Evolutionary conservation across 2,888 invertebrate species (phyloP).

Genomic region (Notodonta ziczac): DNA sequence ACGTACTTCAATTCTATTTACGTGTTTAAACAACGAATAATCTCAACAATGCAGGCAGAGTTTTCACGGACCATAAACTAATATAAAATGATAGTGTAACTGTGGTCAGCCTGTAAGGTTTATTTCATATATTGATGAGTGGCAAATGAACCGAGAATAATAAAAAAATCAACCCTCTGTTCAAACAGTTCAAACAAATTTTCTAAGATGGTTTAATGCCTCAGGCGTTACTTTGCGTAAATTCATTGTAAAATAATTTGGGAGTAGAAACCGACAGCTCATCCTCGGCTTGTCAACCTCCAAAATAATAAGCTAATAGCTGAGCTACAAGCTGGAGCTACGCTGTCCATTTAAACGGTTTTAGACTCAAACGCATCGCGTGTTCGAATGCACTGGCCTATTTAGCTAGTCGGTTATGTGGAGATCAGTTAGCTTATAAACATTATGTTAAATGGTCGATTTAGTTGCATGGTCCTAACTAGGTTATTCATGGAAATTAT

Average conservation of each 20-base stretch:
- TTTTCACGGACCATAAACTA: not conserved
- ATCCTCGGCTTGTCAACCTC: too few species aligned
- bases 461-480: not conserved
- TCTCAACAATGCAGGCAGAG: not conserved
- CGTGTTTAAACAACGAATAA: too few species aligned
- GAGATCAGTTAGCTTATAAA: not conserved
- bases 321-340: not conserved
- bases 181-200: too few species aligned
- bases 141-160: too few species aligned
- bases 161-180: too few species aligned
- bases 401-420: conserved; percentile 3
- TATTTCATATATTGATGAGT: not conserved
- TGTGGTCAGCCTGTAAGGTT: too few species aligned
- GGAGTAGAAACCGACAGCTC: too few species aligned
- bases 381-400: conserved; percentile 5
- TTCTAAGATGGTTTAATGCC: too few species aligned
- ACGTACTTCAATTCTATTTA: too few species aligned
- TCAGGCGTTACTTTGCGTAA: too few species aligned
- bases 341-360: not conserved
- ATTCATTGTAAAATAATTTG: too few species aligned
- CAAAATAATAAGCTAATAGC: not conserved
- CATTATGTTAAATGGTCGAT: not conserved
- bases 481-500: not conserved
- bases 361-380: not conserved
- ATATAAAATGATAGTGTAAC: not conserved